These are phyloP conservation scores for Trachelus stipa DNA, from an alignment of 2,888 invertebrate genomes.

Conservation along the genomic window DNA sequence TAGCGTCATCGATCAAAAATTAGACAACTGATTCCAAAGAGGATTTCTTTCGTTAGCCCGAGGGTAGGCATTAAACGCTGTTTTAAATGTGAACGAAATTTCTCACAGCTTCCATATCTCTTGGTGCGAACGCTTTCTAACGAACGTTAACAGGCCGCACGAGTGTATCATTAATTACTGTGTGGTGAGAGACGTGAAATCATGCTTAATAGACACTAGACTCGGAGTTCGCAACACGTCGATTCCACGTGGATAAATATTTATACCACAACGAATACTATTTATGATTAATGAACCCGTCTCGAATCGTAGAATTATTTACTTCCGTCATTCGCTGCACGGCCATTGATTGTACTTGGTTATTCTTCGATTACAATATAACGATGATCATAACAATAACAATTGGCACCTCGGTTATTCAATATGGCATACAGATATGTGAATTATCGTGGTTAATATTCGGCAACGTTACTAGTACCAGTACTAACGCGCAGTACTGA, in stretches of 20 bases:
- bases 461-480: neutral
- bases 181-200: neutral
- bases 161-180: neutral
- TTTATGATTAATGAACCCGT: slow-evolving; percentile 35
- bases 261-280: slow-evolving; percentile 4
- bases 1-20: slow-evolving; percentile 19
- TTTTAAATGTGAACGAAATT: neutral
- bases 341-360: slow-evolving; percentile 23
- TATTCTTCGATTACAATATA: slow-evolving; percentile 28
- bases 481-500: neutral
- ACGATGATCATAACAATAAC: neutral
- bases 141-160: neutral
- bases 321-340: slow-evolving; percentile 30
- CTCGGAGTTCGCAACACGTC: neutral
- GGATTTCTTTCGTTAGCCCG: neutral
- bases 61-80: neutral
- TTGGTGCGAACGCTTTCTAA: neutral
- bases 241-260: neutral
- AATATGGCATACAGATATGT: neutral
- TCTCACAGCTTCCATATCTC: neutral
- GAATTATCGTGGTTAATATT: neutral
- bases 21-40: neutral
- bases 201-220: neutral
- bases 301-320: slow-evolving; percentile 33
- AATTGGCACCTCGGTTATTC: neutral